These are phyloP conservation scores for Cantharis flavilabris DNA, from an alignment of 2,888 invertebrate species.

Conservation along the genomic window DNA sequence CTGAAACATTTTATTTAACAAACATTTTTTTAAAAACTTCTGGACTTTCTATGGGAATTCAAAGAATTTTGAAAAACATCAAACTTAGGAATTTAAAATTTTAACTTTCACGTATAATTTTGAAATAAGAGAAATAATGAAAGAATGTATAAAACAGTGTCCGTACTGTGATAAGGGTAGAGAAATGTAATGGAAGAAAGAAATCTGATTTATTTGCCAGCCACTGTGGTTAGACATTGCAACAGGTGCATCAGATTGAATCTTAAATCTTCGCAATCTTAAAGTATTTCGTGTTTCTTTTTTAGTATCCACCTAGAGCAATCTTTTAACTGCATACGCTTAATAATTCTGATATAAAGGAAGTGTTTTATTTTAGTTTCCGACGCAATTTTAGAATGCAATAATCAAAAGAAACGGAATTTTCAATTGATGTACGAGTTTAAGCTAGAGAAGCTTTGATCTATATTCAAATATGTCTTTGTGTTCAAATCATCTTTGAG, in stretches of 20 bases:
- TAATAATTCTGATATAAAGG: background rate
- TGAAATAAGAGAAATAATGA: background rate
- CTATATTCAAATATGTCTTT: conserved; percentile 50
- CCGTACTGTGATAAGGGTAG: conserved; percentile 38
- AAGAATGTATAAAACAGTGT: conserved; percentile 15
- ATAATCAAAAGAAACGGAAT: conserved; percentile 50
- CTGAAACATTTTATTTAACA: background rate
- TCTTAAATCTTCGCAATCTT: conserved; percentile 40
- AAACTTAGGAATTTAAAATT: background rate
- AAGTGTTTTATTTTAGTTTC: conserved; percentile 45
- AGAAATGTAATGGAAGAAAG: conserved; percentile 45
- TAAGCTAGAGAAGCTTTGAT: conserved; percentile 42
- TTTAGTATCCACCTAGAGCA: background rate
- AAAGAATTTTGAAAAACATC: background rate
- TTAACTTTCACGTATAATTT: too few relatives aligned
- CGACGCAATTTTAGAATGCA: conserved; percentile 45
- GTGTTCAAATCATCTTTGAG: conserved; percentile 41
- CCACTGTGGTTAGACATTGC: conserved; percentile 46
- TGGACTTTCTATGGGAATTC: background rate
- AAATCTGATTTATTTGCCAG: conserved; percentile 48
- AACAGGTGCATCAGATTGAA: conserved; percentile 47
- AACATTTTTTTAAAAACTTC: background rate
- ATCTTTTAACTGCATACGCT: background rate
- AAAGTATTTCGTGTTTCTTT: conserved; percentile 12
- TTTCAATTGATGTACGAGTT: conserved; percentile 43